phyloP scores from a whole-genome alignment of 2,113 vertebrate genomes.

The Paedocypris sp. region DNA sequence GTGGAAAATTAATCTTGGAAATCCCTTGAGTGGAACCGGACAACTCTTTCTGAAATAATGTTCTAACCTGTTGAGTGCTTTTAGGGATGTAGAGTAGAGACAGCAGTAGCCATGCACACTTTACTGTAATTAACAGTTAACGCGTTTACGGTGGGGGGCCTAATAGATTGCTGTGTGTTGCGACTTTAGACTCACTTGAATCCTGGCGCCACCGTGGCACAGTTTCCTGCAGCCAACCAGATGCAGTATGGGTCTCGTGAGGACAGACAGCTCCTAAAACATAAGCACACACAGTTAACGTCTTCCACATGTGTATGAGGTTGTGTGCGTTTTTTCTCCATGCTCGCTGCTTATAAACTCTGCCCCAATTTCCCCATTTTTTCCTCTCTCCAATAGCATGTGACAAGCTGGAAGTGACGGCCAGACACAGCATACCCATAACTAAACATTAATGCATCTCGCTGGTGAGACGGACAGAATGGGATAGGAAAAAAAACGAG shows the following conservation, averaged over 20 bases:
- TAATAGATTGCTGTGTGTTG: constrained; percentile 9
- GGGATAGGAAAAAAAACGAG: not conserved
- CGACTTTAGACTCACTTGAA: constrained; percentile 60
- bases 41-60: too few relatives aligned
- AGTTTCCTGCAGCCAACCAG: constrained; percentile 69
- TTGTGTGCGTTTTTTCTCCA: not conserved
- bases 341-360: not conserved
- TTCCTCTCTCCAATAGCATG: not conserved
- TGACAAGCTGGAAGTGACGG: constrained; percentile 24
- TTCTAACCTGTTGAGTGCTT: not conserved
- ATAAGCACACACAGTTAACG: constrained; percentile 29
- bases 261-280: constrained; percentile 71
- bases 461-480: constrained; percentile 3
- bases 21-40: too few relatives aligned
- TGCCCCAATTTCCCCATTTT: not conserved
- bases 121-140: not conserved
- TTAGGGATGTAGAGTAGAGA: not conserved
- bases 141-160: not conserved
- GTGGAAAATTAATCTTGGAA: too few relatives aligned
- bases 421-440: constrained; percentile 12
- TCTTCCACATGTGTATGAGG: constrained; percentile 27
- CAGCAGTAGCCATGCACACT: not conserved
- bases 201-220: constrained; percentile 56
- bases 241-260: constrained; percentile 81
- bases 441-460: constrained; percentile 7